phyloP scores from a whole-genome alignment of 1,140 invertebrate species.

The Leucophenga varia region DNA sequence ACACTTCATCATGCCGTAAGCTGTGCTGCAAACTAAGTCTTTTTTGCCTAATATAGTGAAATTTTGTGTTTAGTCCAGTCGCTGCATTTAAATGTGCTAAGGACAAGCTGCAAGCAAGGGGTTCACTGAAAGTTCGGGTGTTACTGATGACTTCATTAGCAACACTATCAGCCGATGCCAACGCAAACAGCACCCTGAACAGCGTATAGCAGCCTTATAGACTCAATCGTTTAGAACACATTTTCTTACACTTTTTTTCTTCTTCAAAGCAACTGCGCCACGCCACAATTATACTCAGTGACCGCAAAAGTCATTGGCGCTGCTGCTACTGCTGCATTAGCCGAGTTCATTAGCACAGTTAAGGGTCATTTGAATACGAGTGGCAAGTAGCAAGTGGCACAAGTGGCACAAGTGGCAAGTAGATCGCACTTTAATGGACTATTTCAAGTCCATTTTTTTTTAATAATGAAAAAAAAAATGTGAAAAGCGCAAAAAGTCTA shows the following conservation, averaged over 20 bases:
- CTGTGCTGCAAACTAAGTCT: slow-evolving; percentile 7
- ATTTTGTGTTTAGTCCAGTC: slow-evolving; percentile 2
- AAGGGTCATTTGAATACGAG: slow-evolving; percentile 29
- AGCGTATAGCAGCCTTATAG: background rate
- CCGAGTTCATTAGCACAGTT: slow-evolving; percentile 40
- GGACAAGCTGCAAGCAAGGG: background rate
- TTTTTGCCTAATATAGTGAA: slow-evolving; percentile 6
- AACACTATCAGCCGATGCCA: slow-evolving; percentile 45
- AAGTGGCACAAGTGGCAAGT: background rate
- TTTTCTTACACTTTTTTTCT: no score
- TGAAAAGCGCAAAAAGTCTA: no score
- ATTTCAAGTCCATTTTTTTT: slow-evolving; percentile 13
- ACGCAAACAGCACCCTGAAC: slow-evolving; percentile 28
- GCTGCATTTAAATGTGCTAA: slow-evolving; percentile 12
- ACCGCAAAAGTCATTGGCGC: slow-evolving; percentile 38
- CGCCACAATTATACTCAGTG: no score
- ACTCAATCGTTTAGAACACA: no score
- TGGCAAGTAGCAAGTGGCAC: slow-evolving; percentile 2
- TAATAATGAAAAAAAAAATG: background rate
- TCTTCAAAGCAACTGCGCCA: no score
- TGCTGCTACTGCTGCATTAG: slow-evolving; percentile 9
- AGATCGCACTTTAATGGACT: slow-evolving; percentile 32
- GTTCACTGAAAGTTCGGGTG: no score
- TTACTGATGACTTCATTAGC: slow-evolving; percentile 49
- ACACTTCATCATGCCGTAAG: no score